These are phyloP conservation scores for Caenorhabditis zanzibari DNA, from an alignment of 2,888 invertebrate species.

Conservation along the genomic window DNA sequence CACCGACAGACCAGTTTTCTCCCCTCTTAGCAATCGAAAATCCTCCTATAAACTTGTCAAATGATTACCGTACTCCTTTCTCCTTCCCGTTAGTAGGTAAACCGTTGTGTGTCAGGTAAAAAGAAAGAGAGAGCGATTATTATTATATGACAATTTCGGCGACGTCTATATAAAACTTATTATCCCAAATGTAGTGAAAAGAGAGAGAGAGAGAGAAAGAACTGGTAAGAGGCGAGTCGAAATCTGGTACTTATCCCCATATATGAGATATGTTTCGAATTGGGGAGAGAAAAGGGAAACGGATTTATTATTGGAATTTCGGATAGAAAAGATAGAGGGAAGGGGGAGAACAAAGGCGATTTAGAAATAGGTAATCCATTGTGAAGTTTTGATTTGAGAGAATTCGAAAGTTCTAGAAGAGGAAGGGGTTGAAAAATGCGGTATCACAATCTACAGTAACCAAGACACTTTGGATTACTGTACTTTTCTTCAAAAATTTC, in stretches of 20 bases:
- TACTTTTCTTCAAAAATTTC: no score
- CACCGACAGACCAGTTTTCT: conserved; percentile 24
- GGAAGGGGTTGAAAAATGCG: neutral
- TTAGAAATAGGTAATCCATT: conserved; percentile 20
- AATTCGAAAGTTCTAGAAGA: neutral
- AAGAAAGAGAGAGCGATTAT: conserved; percentile 37
- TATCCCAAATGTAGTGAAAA: no score
- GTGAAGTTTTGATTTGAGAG: neutral
- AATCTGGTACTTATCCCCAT: conserved; percentile 61
- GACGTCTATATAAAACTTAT: conserved; percentile 54
- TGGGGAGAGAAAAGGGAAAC: conserved; percentile 4
- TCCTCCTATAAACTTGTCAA: conserved; percentile 14
- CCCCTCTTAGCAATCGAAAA: conserved; percentile 34
- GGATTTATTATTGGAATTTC: conserved; percentile 3
- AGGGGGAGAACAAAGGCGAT: conserved; percentile 47
- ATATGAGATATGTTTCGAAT: conserved; percentile 32
- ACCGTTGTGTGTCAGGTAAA: conserved; percentile 6
- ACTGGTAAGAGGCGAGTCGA: conserved; percentile 43
- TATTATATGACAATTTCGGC: conserved; percentile 29
- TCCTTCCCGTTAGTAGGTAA: conserved; percentile 1
- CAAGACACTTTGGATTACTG: no score
- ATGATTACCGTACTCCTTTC: conserved; percentile 33
- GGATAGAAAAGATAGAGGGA: conserved; percentile 3
- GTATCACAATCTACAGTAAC: no score
- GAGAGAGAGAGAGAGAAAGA: neutral